A percentile compares a stretch with the other conserved stretches of the same genome.
Evolutionary conservation across 2,888 invertebrate genomes (phyloP).

Genomic region (Cheilosia soror): DNA sequence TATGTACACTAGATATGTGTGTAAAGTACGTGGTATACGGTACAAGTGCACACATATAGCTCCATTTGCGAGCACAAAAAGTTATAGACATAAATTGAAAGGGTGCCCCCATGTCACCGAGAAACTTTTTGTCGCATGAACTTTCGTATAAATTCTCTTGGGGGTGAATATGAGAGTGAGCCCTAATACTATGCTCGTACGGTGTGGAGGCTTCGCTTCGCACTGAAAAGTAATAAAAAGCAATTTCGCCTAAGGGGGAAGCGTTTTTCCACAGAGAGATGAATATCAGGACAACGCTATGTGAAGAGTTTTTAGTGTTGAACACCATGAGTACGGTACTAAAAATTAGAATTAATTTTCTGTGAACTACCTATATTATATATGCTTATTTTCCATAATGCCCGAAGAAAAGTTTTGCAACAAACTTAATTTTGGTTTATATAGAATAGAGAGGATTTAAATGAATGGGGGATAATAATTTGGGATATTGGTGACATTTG

Average conservation of each 20-base stretch:
- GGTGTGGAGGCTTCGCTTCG: neutral
- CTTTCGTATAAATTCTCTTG: conserved; percentile 54
- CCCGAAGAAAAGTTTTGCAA: conserved; percentile 26
- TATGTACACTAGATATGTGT: conserved; percentile 26
- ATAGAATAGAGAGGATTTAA: conserved; percentile 2
- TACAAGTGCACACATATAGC: conserved; percentile 54
- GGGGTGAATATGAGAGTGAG: conserved; percentile 53
- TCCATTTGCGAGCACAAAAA: conserved; percentile 53
- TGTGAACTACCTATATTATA: conserved; percentile 41
- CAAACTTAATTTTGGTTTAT: conserved; percentile 2
- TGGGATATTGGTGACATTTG: too few relatives aligned
- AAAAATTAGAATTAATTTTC: conserved; percentile 66
- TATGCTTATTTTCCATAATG: neutral
- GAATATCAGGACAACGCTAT: conserved; percentile 33
- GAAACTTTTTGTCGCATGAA: conserved; percentile 69
- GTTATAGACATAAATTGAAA: conserved; percentile 66
- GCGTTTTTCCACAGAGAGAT: conserved; percentile 21
- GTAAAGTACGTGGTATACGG: conserved; percentile 38
- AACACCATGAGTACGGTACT: conserved; percentile 43
- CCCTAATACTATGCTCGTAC: neutral
- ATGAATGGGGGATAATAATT: too few relatives aligned
- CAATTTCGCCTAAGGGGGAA: conserved; percentile 17
- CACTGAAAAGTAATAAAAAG: conserved; percentile 51
- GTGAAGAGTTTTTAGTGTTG: conserved; percentile 31
- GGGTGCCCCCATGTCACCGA: conserved; percentile 65